phyloP scores from a whole-genome alignment of 30 jellyfish, hydroid and myxozoan genomes.

The Catostylus mosaicus region DNA sequence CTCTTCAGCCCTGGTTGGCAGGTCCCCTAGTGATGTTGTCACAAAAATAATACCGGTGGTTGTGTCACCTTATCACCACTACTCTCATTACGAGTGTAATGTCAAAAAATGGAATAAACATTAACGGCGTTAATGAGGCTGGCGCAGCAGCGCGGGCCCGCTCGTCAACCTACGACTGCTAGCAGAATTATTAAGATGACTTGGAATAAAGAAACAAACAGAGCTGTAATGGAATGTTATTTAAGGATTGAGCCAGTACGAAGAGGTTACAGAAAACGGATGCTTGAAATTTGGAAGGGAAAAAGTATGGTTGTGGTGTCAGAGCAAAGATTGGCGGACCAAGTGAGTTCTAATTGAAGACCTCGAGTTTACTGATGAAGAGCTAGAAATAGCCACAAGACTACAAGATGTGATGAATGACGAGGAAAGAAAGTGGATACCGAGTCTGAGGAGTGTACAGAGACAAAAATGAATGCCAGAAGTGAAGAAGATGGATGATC shows the following conservation, averaged over 20 bases:
- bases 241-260: conserved; percentile 13
- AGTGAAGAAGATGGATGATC: conserved; percentile 26
- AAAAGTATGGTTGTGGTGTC: conserved; percentile 30
- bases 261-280: conserved; percentile 44
- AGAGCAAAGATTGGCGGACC: conserved; percentile 40
- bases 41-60: neutral
- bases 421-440: conserved; percentile 20
- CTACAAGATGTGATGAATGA: conserved; percentile 20
- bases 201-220: conserved; percentile 22
- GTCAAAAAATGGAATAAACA: neutral
- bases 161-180: conserved; percentile 42
- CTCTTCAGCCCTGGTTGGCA: too few relatives aligned
- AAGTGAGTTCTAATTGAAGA: conserved; percentile 25
- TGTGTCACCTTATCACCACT: neutral
- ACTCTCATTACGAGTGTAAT: neutral
- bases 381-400: conserved; percentile 21
- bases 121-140: neutral
- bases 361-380: conserved; percentile 25
- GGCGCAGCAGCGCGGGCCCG: conserved; percentile 17
- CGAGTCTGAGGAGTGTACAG: conserved; percentile 28
- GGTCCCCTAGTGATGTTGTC: neutral
- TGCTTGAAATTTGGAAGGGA: conserved; percentile 34
- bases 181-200: conserved; percentile 1
- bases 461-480: conserved; percentile 31
- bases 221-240: conserved; percentile 33